phyloP scores from a whole-genome alignment of 2,888 invertebrate genomes.

The Scaptomyza tumidula region DNA sequence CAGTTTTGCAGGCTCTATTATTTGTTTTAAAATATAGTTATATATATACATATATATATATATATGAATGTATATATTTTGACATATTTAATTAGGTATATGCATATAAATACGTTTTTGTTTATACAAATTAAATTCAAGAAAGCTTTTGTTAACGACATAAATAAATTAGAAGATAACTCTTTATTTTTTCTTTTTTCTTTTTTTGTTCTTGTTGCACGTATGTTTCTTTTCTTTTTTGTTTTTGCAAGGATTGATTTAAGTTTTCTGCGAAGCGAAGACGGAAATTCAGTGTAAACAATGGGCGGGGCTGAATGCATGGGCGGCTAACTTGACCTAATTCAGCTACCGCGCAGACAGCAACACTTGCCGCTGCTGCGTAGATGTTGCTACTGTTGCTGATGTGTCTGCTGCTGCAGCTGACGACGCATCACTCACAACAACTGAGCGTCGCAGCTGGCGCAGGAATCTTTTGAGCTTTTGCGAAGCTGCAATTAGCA shows the following conservation, averaged over 20 bases:
- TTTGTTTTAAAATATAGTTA: no score
- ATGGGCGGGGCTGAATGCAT: slow-evolving; percentile 61
- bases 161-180: slow-evolving; percentile 64
- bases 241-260: slow-evolving; percentile 23
- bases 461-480: slow-evolving; percentile 36
- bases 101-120: slow-evolving; percentile 44
- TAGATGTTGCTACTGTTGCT: slow-evolving; percentile 19
- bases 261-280: slow-evolving; percentile 64
- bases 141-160: slow-evolving; percentile 75
- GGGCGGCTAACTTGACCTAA: slow-evolving; percentile 62
- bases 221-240: background rate
- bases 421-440: slow-evolving; percentile 25
- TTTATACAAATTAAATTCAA: slow-evolving; percentile 74
- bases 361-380: slow-evolving; percentile 41
- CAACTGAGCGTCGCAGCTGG: slow-evolving; percentile 39
- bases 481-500: slow-evolving; percentile 25
- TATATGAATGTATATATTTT: no score
- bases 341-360: slow-evolving; percentile 78
- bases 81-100: slow-evolving; percentile 45
- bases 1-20: slow-evolving; percentile 36
- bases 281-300: slow-evolving; percentile 67
- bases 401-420: slow-evolving; percentile 13
- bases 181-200: slow-evolving; percentile 15
- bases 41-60: no score
- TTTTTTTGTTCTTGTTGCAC: slow-evolving; percentile 18